Evolutionary conservation across 2,113 vertebrate genomes (phyloP).

Genomic region (Xiphorhynchus elegans): DNA sequence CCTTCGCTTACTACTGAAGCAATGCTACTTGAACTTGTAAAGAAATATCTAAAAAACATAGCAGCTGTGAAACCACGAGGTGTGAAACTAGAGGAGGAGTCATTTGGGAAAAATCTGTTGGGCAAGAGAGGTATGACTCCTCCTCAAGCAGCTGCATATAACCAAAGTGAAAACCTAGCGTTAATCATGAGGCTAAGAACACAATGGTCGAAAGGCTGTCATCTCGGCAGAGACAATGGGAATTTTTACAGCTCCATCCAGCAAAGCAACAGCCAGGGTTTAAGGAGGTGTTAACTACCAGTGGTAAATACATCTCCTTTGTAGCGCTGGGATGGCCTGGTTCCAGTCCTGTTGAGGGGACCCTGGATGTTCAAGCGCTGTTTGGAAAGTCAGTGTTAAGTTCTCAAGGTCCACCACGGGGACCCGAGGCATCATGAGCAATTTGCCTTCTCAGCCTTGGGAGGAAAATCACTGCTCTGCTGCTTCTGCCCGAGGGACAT

Average conservation of each 20-base stretch:
- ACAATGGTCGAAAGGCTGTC: neutral
- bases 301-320: neutral
- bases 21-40: neutral
- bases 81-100: neutral
- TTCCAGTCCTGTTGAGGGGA: neutral
- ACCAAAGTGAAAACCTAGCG: neutral
- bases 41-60: neutral
- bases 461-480: neutral
- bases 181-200: neutral
- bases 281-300: constrained; percentile 12
- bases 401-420: neutral
- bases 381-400: accelerated
- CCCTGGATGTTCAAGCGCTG: accelerated
- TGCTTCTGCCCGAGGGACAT: neutral
- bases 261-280: neutral
- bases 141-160: neutral
- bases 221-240: neutral
- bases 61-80: neutral
- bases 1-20: neutral
- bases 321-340: neutral
- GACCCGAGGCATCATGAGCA: neutral
- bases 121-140: neutral
- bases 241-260: neutral
- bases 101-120: neutral
- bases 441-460: neutral